A percentile compares a stretch with the other conserved stretches of the same genome.
phyloP scores from a whole-genome alignment of 2,113 vertebrate species.

The Aptenodytes forsteri region DNA sequence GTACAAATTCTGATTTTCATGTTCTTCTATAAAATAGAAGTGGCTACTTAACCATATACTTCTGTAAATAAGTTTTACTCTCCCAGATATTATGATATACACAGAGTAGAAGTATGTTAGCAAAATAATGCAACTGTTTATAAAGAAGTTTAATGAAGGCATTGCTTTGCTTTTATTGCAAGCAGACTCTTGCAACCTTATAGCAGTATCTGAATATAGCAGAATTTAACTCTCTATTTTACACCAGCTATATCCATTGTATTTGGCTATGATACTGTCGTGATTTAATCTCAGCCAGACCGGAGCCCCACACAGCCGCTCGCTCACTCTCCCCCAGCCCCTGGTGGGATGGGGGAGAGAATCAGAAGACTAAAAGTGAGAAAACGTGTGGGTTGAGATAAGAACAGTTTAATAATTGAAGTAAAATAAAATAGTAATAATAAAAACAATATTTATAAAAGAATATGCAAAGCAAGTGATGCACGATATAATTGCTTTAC shows the following conservation, averaged over 20 bases:
- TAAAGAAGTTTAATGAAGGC: not conserved
- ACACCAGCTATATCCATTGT: not conserved
- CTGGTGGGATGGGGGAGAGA: no score
- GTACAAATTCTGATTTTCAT: not conserved
- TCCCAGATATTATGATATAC: not conserved
- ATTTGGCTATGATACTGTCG: not conserved
- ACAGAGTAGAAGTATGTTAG: not conserved
- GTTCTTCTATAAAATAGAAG: not conserved
- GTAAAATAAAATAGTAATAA: no score
- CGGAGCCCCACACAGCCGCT: no score
- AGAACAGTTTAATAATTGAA: no score
- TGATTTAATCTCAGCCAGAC: no score
- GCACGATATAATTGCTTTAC: no score
- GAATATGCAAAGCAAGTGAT: no score
- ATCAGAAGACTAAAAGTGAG: no score
- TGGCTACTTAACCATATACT: not conserved
- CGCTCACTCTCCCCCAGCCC: no score
- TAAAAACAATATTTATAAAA: no score
- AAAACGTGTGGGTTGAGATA: no score
- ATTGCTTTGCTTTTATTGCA: not conserved
- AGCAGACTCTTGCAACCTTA: not conserved
- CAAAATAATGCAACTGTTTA: not conserved
- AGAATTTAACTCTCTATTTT: not conserved
- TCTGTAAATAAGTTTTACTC: not conserved
- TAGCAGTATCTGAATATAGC: not conserved